These are phyloP conservation scores for Ornithorhynchus anatinus DNA, from an alignment of 2,113 vertebrate genomes.

Conservation along the genomic window DNA sequence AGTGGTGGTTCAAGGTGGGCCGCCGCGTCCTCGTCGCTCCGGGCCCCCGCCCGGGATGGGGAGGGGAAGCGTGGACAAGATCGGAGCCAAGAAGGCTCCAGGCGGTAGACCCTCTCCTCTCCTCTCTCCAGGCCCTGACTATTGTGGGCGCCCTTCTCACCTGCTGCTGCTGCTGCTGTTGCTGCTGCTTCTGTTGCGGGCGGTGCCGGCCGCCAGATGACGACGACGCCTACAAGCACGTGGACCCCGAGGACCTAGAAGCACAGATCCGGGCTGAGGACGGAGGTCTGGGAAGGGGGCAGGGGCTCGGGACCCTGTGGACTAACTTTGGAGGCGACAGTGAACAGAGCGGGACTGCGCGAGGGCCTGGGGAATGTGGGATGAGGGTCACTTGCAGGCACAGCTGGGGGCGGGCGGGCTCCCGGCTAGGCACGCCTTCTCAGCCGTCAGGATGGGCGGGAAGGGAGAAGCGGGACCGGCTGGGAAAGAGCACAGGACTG, in stretches of 20 bases:
- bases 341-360: not conserved
- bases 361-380: not conserved
- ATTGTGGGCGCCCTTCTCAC: slow-evolving; percentile 79
- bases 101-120: not conserved
- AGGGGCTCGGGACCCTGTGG: too few relatives aligned
- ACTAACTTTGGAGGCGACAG: not conserved
- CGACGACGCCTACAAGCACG: slow-evolving; percentile 76
- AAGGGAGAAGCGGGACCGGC: too few relatives aligned
- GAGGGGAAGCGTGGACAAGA: not conserved
- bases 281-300: slow-evolving; percentile 51
- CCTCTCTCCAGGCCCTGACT: slow-evolving; percentile 69
- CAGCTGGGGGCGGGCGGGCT: too few relatives aligned
- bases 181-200: slow-evolving; percentile 91
- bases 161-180: slow-evolving; percentile 92
- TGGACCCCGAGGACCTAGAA: slow-evolving; percentile 80
- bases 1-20: slow-evolving; percentile 95
- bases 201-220: slow-evolving; percentile 80
- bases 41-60: not conserved
- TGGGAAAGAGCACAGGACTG: too few relatives aligned
- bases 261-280: slow-evolving; percentile 82
- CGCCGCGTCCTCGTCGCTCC: too few relatives aligned
- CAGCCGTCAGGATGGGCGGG: too few relatives aligned
- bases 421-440: too few relatives aligned
- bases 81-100: not conserved
- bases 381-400: too few relatives aligned